phyloP scores from a whole-genome alignment of 2,113 vertebrate genomes.

The Dromas ardeola region DNA sequence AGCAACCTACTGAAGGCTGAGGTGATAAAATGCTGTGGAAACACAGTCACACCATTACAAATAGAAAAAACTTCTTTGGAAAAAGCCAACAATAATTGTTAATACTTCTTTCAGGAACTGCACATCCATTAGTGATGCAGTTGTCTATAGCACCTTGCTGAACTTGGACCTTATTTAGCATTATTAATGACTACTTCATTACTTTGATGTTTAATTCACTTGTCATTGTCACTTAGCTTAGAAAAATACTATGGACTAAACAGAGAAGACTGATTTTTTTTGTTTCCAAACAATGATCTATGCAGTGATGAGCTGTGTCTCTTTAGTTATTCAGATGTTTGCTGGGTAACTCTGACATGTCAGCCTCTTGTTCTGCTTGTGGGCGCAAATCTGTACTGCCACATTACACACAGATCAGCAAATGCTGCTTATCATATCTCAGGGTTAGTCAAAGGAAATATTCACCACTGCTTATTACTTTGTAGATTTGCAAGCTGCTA shows the following conservation, averaged over 20 bases:
- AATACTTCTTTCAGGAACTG: not conserved
- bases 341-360: not conserved
- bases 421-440: not conserved
- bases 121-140: not conserved
- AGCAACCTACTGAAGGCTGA: not conserved
- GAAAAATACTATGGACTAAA: not conserved
- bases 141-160: not conserved
- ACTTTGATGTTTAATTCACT: not conserved
- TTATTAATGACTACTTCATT: not conserved
- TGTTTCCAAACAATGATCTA: not conserved
- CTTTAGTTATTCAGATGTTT: not conserved
- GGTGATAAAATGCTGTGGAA: not conserved
- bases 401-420: not conserved
- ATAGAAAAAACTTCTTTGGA: not conserved
- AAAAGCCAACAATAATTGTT: not conserved
- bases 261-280: not conserved
- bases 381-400: not conserved
- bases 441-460: not conserved
- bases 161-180: not conserved
- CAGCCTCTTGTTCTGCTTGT: not conserved
- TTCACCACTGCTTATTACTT: not conserved
- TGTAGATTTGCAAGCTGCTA: not conserved
- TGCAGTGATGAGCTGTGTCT: not conserved
- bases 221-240: not conserved
- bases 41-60: rapidly evolving